Conservation (phyloP, 2,797 vertebrate genomes). For the Mormyrus hasselquistii region DNA sequence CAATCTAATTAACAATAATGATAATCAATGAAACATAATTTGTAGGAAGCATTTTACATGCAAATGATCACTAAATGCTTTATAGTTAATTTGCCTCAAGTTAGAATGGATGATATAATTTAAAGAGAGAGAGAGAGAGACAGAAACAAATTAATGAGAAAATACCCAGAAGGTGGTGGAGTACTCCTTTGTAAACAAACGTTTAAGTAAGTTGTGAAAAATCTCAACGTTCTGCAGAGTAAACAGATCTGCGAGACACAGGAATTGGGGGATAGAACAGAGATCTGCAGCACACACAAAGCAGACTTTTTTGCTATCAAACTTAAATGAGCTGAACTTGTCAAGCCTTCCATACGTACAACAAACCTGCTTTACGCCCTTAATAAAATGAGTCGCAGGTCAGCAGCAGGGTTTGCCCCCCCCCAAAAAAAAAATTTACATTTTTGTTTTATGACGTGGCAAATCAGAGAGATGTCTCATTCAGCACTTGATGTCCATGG, state of each 20-base stretch:
- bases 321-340: background rate
- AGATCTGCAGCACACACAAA: background rate
- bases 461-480: background rate
- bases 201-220: slow-evolving; percentile 2
- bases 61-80: background rate
- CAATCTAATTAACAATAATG: background rate
- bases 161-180: background rate
- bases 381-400: background rate
- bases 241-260: background rate
- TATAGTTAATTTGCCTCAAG: background rate
- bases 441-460: background rate
- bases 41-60: background rate
- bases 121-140: background rate
- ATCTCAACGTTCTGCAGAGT: background rate
- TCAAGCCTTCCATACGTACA: background rate
- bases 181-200: background rate
- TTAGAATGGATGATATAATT: background rate
- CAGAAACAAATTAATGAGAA: background rate
- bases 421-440: background rate
- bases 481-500: background rate
- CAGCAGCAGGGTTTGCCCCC: background rate
- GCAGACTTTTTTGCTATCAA: background rate
- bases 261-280: background rate
- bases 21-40: background rate
- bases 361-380: background rate